A percentile compares a stretch with the other conserved stretches of the same genome.
Conservation (phyloP, 1,140 invertebrate species). For the Battus philenor region DNA sequence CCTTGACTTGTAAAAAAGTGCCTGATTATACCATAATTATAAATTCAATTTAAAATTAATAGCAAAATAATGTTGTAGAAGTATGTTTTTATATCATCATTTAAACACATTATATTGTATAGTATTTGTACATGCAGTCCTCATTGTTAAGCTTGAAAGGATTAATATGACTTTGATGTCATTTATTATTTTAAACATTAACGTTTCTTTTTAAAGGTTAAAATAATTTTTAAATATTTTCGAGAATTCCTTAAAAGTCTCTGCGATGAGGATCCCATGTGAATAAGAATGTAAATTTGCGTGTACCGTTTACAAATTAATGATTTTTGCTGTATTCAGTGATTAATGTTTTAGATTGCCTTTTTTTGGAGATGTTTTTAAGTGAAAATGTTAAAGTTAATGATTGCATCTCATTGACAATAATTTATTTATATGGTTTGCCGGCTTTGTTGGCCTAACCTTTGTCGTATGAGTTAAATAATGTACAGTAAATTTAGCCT, state of each 20-base stretch:
- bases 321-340: not conserved
- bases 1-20: slow-evolving; percentile 12
- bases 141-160: too few species aligned
- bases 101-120: not conserved
- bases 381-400: not conserved
- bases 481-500: slow-evolving; percentile 25
- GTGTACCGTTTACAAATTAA: too few species aligned
- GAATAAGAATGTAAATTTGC: too few species aligned
- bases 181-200: slow-evolving; percentile 11
- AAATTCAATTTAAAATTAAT: slow-evolving; percentile 6
- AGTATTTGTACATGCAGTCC: slow-evolving; percentile 1
- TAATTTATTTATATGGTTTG: slow-evolving; percentile 35
- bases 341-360: slow-evolving; percentile 3
- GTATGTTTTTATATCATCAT: slow-evolving; percentile 1
- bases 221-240: too few species aligned
- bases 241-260: too few species aligned
- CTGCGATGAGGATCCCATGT: too few species aligned
- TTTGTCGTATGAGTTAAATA: slow-evolving; percentile 20
- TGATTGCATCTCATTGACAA: slow-evolving; percentile 46
- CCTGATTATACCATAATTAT: slow-evolving; percentile 6
- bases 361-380: slow-evolving; percentile 4
- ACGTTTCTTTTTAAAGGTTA: too few species aligned
- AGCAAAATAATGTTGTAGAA: slow-evolving; percentile 2
- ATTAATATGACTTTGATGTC: too few species aligned
- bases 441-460: slow-evolving; percentile 19